Evolutionary conservation across 2,113 vertebrate genomes (phyloP).

Genomic region (Rhinogobius similis): DNA sequence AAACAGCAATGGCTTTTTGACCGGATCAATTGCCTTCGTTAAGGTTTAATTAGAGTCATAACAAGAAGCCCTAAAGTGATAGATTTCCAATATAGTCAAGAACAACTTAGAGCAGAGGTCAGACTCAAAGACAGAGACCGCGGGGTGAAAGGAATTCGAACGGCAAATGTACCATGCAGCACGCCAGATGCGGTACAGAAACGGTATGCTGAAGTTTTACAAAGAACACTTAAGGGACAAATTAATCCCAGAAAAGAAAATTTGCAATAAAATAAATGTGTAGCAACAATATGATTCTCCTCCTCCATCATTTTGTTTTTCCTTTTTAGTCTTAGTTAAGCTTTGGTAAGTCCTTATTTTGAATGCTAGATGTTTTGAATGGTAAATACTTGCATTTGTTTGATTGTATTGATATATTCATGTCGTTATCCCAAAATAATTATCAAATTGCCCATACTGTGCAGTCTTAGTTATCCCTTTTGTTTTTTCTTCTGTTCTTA

Average conservation of each 20-base stretch:
- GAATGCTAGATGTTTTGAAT: no score
- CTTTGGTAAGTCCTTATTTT: no score
- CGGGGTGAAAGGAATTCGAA: neutral
- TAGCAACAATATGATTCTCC: no score
- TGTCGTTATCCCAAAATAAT: no score
- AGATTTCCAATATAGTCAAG: constrained; percentile 65
- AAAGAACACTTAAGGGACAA: neutral
- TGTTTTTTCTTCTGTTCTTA: constrained; percentile 29
- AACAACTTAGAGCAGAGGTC: constrained; percentile 44
- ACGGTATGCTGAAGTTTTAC: constrained; percentile 13
- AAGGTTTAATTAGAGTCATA: constrained; percentile 75
- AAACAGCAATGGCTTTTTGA: constrained; percentile 37
- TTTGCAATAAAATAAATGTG: no score
- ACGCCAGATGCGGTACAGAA: constrained; percentile 28
- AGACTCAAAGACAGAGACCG: constrained; percentile 41
- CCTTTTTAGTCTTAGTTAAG: no score
- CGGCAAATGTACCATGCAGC: constrained; percentile 19
- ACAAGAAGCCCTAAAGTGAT: constrained; percentile 59
- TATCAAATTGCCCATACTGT: no score
- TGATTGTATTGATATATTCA: no score
- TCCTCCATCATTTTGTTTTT: no score
- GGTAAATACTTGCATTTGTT: no score
- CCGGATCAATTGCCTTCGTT: constrained; percentile 64
- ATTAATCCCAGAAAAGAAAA: neutral
- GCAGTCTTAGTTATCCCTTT: no score